Conservation (phyloP, 2,113 vertebrate species). For the Petrocephalus microphthalmus region DNA sequence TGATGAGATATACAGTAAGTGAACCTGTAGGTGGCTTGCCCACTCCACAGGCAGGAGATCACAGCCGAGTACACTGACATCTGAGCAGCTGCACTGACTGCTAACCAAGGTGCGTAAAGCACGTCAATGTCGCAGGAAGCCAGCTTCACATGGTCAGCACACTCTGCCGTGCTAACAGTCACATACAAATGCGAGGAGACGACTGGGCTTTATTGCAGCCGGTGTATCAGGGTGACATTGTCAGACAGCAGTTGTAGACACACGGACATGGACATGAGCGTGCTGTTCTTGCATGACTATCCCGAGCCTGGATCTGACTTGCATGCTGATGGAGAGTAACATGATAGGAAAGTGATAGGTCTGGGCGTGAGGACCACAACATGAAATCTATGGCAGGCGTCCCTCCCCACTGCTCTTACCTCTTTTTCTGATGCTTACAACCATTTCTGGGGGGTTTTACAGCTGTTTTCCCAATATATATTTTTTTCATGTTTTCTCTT, state of each 20-base stretch:
- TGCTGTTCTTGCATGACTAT: not conserved
- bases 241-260: not conserved
- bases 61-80: not conserved
- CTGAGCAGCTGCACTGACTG: not conserved
- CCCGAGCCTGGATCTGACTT: not conserved
- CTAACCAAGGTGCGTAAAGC: not conserved
- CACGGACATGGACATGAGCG: not conserved
- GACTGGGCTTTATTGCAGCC: not conserved
- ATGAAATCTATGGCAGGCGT: constrained; percentile 1
- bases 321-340: not conserved
- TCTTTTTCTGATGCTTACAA: constrained; percentile 64
- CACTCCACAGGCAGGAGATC: not conserved
- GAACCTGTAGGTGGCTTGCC: not conserved
- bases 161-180: not conserved
- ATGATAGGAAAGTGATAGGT: not conserved
- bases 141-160: not conserved
- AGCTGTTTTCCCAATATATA: constrained; percentile 68
- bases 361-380: not conserved
- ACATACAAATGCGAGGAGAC: not conserved
- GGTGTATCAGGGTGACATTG: not conserved
- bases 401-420: constrained; percentile 49
- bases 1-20: not conserved
- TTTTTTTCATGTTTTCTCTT: constrained; percentile 67
- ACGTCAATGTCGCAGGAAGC: not conserved
- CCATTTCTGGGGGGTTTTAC: constrained; percentile 63